Conservation (phyloP, 2,113 vertebrate species). For the Riparia riparia region DNA sequence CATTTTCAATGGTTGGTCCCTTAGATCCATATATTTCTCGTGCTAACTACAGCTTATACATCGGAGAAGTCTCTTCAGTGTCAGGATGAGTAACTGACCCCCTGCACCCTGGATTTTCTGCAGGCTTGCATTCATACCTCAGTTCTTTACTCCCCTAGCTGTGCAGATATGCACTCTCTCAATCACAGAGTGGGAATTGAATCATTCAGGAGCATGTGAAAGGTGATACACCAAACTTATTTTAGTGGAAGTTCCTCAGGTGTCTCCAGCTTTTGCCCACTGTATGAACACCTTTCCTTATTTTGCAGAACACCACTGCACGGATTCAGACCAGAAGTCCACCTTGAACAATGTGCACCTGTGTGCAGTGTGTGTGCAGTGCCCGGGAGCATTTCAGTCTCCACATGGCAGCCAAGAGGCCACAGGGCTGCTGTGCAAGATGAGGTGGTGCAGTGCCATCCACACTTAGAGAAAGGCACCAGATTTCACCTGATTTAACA, state of each 20-base stretch:
- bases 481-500: neutral
- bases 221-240: neutral
- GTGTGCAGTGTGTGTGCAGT: neutral
- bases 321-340: neutral
- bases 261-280: neutral
- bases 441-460: neutral
- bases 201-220: neutral
- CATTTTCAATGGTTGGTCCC: neutral
- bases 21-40: neutral
- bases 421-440: neutral
- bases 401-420: neutral
- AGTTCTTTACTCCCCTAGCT: neutral
- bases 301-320: neutral
- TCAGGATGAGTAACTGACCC: neutral
- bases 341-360: neutral
- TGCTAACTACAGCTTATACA: neutral
- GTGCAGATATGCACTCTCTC: neutral
- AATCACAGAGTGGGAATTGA: neutral
- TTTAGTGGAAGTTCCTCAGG: neutral
- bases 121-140: neutral
- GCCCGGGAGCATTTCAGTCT: neutral
- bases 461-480: neutral
- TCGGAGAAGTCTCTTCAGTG: neutral
- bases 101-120: neutral
- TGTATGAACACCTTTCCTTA: neutral